phyloP scores from a whole-genome alignment of 2,888 invertebrate species.

The Machimus rusticus region DNA sequence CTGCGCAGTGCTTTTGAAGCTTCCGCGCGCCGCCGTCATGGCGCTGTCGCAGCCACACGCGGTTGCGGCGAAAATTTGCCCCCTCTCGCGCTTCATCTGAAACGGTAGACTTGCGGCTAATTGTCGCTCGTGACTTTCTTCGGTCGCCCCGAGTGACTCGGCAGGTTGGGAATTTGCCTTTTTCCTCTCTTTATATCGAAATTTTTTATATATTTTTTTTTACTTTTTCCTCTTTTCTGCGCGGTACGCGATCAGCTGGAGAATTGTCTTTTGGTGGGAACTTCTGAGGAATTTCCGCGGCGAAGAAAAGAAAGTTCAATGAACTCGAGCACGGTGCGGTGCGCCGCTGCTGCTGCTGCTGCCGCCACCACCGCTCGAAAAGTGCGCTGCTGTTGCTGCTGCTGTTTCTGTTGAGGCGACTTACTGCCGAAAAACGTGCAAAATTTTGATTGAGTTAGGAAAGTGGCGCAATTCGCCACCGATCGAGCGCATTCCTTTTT shows the following conservation, averaged over 20 bases:
- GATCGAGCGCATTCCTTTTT: neutral
- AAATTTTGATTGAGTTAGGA: conserved; percentile 22
- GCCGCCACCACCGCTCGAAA: no score
- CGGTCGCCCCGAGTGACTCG: neutral
- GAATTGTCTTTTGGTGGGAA: conserved; percentile 21
- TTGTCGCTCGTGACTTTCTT: neutral
- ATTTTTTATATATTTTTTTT: neutral
- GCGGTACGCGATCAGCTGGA: neutral
- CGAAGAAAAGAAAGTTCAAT: conserved; percentile 4
- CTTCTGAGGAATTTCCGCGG: neutral
- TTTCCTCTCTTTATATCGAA: neutral
- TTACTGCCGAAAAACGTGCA: conserved; percentile 25
- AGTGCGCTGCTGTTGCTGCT: no score
- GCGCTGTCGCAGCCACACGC: neutral
- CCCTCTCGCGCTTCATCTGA: neutral
- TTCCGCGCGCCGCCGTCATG: neutral
- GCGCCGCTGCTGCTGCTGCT: no score
- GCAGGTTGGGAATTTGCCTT: neutral
- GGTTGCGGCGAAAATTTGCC: neutral
- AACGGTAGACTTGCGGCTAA: conserved; percentile 17
- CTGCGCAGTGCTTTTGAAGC: neutral
- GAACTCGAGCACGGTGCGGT: neutral
- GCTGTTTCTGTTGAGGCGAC: neutral
- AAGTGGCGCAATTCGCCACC: neutral
- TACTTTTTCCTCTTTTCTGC: neutral